Conservation (phyloP, 2,888 invertebrate genomes). For the Dynastes hyllus region DNA sequence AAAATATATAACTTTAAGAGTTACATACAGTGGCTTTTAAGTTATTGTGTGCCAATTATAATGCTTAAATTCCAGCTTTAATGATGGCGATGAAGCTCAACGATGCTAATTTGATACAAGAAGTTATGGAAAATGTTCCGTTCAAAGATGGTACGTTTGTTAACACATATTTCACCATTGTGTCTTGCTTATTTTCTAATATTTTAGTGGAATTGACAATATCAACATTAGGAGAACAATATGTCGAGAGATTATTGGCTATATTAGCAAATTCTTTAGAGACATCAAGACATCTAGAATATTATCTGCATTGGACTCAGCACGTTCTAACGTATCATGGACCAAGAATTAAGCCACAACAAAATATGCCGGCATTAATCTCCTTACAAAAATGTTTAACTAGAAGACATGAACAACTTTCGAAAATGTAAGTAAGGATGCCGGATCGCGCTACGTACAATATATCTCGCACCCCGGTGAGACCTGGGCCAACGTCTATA, state of each 20-base stretch:
- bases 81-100: slow-evolving; percentile 90
- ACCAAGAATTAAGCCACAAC: slow-evolving; percentile 72
- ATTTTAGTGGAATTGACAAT: slow-evolving; percentile 85
- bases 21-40: too few relatives aligned
- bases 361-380: slow-evolving; percentile 80
- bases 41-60: too few relatives aligned
- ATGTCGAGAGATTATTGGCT: slow-evolving; percentile 82
- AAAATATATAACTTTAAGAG: too few relatives aligned
- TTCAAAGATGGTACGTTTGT: slow-evolving; percentile 79
- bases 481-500: too few relatives aligned
- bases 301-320: slow-evolving; percentile 88
- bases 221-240: slow-evolving; percentile 80
- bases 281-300: slow-evolving; percentile 88
- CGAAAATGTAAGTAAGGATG: slow-evolving; percentile 83
- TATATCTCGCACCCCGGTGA: too few relatives aligned
- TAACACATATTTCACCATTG: slow-evolving; percentile 42
- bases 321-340: slow-evolving; percentile 80
- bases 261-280: slow-evolving; percentile 84
- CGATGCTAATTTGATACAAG: slow-evolving; percentile 82
- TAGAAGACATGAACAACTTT: slow-evolving; percentile 85
- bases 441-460: too few relatives aligned
- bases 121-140: slow-evolving; percentile 89
- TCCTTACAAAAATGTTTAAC: slow-evolving; percentile 86
- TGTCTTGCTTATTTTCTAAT: slow-evolving; percentile 43
- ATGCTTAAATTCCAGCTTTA: slow-evolving; percentile 76